A percentile compares a stretch with the other conserved stretches of the same genome.
Conservation (phyloP, 2,797 vertebrate genomes). For the Vipera ursinii region DNA sequence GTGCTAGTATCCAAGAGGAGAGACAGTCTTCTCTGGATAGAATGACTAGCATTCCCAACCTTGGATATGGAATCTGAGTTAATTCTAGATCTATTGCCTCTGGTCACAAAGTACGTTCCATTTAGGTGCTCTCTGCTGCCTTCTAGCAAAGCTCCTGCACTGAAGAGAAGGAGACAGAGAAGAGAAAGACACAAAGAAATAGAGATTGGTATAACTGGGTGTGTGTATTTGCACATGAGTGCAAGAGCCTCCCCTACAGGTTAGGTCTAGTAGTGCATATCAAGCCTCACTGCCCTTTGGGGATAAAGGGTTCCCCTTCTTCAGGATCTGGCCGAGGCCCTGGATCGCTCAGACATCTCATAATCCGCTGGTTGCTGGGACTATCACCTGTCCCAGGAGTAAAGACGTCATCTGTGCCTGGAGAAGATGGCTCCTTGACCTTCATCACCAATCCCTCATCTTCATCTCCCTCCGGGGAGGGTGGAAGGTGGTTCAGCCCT, state of each 20-base stretch:
- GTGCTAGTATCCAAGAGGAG: background rate
- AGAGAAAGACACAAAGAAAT: constrained; percentile 32
- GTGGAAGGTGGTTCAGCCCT: constrained; percentile 54
- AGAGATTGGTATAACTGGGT: constrained; percentile 13
- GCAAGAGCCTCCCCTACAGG: constrained; percentile 5
- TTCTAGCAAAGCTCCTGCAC: constrained; percentile 18
- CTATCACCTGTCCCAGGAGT: constrained; percentile 65
- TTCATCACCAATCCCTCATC: constrained; percentile 83
- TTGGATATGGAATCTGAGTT: background rate
- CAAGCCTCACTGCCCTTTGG: constrained; percentile 68
- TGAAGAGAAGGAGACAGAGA: background rate
- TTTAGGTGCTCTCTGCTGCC: background rate
- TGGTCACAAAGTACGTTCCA: background rate
- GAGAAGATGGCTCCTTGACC: constrained; percentile 65
- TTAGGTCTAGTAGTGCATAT: background rate
- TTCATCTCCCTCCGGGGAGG: constrained; percentile 66
- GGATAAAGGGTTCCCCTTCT: constrained; percentile 86
- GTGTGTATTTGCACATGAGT: background rate
- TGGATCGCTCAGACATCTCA: constrained; percentile 92
- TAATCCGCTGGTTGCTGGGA: constrained; percentile 80
- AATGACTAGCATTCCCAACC: background rate
- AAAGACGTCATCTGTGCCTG: constrained; percentile 71
- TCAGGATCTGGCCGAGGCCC: constrained; percentile 85
- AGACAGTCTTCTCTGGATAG: background rate
- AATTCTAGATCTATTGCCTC: background rate